These are phyloP conservation scores for Teinopalpus imperialis DNA, from an alignment of 2,888 invertebrate genomes.

Conservation along the genomic window DNA sequence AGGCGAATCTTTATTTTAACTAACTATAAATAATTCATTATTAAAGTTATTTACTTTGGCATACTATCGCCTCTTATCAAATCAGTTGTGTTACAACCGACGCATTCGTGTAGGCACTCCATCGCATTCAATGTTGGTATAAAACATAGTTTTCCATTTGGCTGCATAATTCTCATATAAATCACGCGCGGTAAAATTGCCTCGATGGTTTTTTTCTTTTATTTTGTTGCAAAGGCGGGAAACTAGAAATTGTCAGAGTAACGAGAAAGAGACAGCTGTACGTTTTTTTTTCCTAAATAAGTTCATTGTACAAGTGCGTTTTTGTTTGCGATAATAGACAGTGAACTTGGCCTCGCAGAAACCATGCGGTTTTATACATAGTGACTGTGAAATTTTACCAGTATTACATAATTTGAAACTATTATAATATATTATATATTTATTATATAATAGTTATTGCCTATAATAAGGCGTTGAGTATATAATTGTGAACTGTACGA, in stretches of 20 bases:
- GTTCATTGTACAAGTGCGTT: constrained; percentile 18
- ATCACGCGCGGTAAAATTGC: not conserved
- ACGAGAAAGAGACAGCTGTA: constrained; percentile 18
- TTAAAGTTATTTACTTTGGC: not conserved
- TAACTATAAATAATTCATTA: constrained; percentile 4
- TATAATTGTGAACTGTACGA: not conserved
- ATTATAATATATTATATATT: not conserved
- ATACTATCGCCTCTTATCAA: constrained; percentile 10
- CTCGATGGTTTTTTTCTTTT: too few species aligned
- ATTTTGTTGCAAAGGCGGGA: too few species aligned
- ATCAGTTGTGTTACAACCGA: not conserved
- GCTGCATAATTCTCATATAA: constrained; percentile 2
- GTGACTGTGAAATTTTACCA: not conserved
- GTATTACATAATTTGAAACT: too few species aligned
- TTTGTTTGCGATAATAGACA: not conserved
- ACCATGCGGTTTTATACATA: not conserved
- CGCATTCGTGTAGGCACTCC: not conserved
- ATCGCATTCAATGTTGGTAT: constrained; percentile 6
- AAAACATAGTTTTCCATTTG: not conserved
- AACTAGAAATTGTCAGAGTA: too few species aligned
- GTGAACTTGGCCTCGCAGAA: constrained; percentile 9
- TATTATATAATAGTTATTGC: too few species aligned
- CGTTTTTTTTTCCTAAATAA: not conserved
- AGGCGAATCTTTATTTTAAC: not conserved
- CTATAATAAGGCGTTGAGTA: too few species aligned